Percentiles rank a stretch among this genome's conserved stretches.
Conservation (phyloP, 1,140 invertebrate species). For the Condylostylus longicornis region DNA sequence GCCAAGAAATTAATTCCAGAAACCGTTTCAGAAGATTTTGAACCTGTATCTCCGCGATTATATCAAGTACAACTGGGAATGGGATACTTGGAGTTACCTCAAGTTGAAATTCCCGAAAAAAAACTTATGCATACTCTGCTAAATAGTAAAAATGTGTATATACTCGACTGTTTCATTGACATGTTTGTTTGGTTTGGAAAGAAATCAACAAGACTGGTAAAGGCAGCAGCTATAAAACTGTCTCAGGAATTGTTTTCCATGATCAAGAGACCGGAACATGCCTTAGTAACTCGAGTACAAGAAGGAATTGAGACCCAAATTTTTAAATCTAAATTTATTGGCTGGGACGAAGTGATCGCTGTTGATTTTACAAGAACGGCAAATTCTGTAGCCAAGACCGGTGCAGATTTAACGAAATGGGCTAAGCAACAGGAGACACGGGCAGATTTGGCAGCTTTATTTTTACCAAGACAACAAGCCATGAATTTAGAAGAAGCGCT, state of each 20-base stretch:
- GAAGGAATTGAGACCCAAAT: constrained; percentile 75
- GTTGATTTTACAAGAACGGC: constrained; percentile 98
- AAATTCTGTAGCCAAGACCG: constrained; percentile 89
- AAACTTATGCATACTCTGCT: constrained; percentile 60
- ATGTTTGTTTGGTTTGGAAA: constrained; percentile 99
- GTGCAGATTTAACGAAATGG: constrained; percentile 90
- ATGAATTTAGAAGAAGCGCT: constrained; percentile 77
- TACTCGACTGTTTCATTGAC: constrained; percentile 89
- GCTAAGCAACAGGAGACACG: constrained; percentile 76
- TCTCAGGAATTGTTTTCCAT: constrained; percentile 89
- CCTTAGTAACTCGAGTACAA: constrained; percentile 75
- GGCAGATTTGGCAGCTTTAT: constrained; percentile 85
- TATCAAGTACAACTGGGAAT: constrained; percentile 94
- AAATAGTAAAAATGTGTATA: constrained; percentile 89
- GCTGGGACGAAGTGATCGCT: constrained; percentile 98
- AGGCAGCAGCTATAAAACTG: constrained; percentile 90
- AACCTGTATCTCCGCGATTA: constrained; percentile 59
- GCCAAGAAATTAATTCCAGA: constrained; percentile 34
- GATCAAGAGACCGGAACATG: constrained; percentile 78
- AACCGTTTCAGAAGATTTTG: constrained; percentile 66
- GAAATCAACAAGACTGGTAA: constrained; percentile 88
- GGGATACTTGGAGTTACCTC: constrained; percentile 96
- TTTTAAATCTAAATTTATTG: constrained; percentile 93
- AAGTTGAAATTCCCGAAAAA: constrained; percentile 72
- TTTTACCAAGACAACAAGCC: constrained; percentile 82